Evolutionary conservation across 1,140 invertebrate species (phyloP), one percentile per base, ranked within the genome.

Genomic region (Drosophila bifasciata): DNA sequence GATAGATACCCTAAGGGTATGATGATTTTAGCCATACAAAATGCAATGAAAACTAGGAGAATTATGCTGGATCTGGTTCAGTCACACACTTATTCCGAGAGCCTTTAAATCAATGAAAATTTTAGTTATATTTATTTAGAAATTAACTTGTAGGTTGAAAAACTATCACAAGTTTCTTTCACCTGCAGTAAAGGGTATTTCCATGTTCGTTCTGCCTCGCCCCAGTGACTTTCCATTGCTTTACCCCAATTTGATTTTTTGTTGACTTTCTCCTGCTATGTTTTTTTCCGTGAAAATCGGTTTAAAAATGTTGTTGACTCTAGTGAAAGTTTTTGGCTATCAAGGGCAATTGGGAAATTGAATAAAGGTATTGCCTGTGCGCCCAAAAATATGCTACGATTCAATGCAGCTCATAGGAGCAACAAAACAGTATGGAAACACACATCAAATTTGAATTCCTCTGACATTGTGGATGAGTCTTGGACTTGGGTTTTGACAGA

Each of bases 281-380:
- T 28, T 8, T 7, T 7, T 8, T 28, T 43, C 62, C 66, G 41
- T 32, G 50, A 48, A 68, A 68, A 69, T 23, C 32, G 43, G 66
- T 40, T 68, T 48, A 46, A 68, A 67, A 69, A 48, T n/a, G n/a
- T 23, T 68, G 23, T 69, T 69, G 66, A 68, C 62, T 68, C 23
- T 56, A 44, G 66, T 41, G 63, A 68, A 69, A 69, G 19, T 21
- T 21, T 21, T 21, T 21, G 32, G 59, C 63, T 46, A 68, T 48
- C 49, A 55, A 36, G 49, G 55, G 50, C 66, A 68, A 69, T 69
- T 69, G 68, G 66, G 39, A 69, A 69, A 69, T 69, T 56, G 63
- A 68, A 69, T 68, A 68, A 36, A 41, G 66, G 49, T 32, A 39
- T 56, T 32, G 50, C 63, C 23, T 15, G 21, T 2, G 13, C 39